Percentiles rank a stretch among this genome's conserved stretches.
Conservation (phyloP, 1,140 invertebrate species). For the Paraescarpia echinospica region DNA sequence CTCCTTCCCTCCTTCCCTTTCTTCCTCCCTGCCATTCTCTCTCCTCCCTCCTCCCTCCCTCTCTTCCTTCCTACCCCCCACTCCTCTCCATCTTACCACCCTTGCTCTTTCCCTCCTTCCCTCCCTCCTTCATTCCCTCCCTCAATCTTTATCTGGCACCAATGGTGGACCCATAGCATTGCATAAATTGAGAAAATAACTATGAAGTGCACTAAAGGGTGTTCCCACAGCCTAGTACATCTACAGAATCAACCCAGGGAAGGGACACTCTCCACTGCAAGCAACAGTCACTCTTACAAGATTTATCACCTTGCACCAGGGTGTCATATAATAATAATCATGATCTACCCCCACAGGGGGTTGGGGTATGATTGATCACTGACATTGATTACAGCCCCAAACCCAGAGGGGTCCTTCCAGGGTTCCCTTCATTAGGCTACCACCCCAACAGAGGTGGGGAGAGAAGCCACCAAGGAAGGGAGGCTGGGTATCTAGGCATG, state of each 20-base stretch:
- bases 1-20: no score
- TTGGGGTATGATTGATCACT: not conserved
- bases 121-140: not conserved
- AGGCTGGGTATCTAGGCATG: not conserved
- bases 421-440: not conserved
- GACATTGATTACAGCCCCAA: not conserved
- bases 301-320: not conserved
- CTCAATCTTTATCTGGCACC: not conserved
- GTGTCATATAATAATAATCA: not conserved
- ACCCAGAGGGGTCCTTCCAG: not conserved
- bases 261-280: not conserved
- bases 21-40: no score
- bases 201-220: no score
- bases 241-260: not conserved
- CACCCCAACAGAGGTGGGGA: not conserved
- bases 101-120: not conserved
- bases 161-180: not conserved
- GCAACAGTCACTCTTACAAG: not conserved
- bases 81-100: no score
- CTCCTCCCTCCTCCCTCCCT: no score
- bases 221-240: not conserved
- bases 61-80: no score
- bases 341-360: not conserved
- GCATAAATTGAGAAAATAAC: no score
- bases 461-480: no score